Percentiles rank a stretch among this genome's conserved stretches.
Conservation (phyloP, 23 tunicate species). For the Diplosoma virens region DNA sequence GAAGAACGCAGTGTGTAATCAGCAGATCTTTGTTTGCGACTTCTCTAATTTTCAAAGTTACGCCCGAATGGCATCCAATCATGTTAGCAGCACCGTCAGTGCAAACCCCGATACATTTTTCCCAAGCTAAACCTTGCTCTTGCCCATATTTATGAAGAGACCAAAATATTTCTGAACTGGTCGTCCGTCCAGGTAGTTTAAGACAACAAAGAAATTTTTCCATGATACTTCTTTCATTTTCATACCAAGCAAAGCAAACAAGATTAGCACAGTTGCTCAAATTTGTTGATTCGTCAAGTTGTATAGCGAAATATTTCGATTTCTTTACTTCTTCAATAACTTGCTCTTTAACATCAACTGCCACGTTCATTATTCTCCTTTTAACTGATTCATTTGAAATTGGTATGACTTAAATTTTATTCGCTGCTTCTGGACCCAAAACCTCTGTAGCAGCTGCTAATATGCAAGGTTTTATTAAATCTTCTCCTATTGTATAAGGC, state of each 20-base stretch:
- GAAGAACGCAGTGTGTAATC: slow-evolving; percentile 47
- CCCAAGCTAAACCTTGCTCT: slow-evolving; percentile 58
- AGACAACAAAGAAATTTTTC: slow-evolving; percentile 52
- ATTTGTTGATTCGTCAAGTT: too few species aligned
- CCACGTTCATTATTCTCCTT: slow-evolving; percentile 48
- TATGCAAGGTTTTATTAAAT: slow-evolving; percentile 48
- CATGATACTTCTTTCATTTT: slow-evolving; percentile 34
- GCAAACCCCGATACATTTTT: slow-evolving; percentile 38
- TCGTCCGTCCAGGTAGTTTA: slow-evolving; percentile 50
- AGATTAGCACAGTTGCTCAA: slow-evolving; percentile 65
- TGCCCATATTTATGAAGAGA: slow-evolving; percentile 36
- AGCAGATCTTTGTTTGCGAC: slow-evolving; percentile 42
- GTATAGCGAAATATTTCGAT: too few species aligned
- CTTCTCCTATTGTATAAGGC: too few species aligned
- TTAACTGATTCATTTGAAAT: slow-evolving; percentile 40
- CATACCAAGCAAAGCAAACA: slow-evolving; percentile 29
- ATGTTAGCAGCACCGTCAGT: slow-evolving; percentile 38
- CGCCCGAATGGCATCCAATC: slow-evolving; percentile 42
- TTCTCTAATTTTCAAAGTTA: slow-evolving; percentile 42
- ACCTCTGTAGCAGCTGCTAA: slow-evolving; percentile 51
- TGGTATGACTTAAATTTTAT: slow-evolving; percentile 49
- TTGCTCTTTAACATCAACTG: slow-evolving; percentile 45
- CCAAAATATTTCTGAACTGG: slow-evolving; percentile 48
- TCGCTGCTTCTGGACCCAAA: slow-evolving; percentile 41
- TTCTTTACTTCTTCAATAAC: slow-evolving; percentile 33